Evolutionary conservation across 2,797 vertebrate genomes (phyloP), one percentile per base, ranked within the genome.

Genomic region (Cephalopachus bancanus): DNA sequence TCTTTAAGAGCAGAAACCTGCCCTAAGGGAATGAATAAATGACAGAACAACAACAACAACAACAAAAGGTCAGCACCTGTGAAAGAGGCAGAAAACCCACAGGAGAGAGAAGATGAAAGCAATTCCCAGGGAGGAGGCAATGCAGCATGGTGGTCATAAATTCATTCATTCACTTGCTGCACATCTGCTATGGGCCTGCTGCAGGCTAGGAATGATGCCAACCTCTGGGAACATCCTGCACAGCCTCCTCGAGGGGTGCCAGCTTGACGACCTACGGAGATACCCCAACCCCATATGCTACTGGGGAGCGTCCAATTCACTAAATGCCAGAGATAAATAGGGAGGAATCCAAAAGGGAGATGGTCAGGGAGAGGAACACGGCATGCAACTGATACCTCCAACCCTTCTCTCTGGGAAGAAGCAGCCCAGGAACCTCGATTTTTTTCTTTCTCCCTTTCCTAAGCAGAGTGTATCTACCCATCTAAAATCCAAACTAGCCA

Each of bases 301-400:
- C 20, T 71, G 44, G 44, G 44, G 44, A 44, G 44, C 44, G 44
- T 44, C 64, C 26, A 53, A 33, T 72, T 85, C 33, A 64, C 65
- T 86, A 83, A 88, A 85, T 75, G 74, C 9, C 57, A 74, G 15
- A 62, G 76, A 16, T 60, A 60, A 86, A 97, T n/a, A 49, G 7
- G 7, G 10, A 30, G 28, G 30, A 65, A 71, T 37, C 78, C 65
- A 83, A 60, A 74, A 94, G 28, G 24, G 64, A 75, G 30, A 28
- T 0, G 0, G 28, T 53, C 60, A 33, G 51, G 11, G 20, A 83
- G 16, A 94, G 24, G 53, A 90, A 83, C 22, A 57, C 0, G 4
- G 26, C 30, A 7, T 17, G 24, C 65, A 57, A 57, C 49, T 9
- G 20, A 79, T 9, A 17, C 5, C 24, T 62, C n/a, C 49, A 49